Evolutionary conservation across 2,888 invertebrate genomes (phyloP), one percentile per base, ranked within the genome.

Genomic region (Tridacna crocea): DNA sequence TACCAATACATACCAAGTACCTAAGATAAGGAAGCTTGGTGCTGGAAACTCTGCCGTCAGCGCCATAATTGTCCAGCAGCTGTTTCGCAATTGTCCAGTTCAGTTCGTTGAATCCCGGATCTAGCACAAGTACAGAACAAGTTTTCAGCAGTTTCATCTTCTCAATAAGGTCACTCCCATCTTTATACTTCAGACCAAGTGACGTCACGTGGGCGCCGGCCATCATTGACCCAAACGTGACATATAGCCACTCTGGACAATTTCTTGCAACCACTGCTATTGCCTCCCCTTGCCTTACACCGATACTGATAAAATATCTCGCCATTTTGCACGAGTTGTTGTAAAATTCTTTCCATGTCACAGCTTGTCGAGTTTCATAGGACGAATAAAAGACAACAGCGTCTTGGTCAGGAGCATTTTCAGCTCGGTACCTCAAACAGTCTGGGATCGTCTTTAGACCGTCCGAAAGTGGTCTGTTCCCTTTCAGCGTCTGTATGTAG

Each of bases 181-280:
- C 80, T n/a, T 19, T 76, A 72, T 84, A 84, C 2, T 81, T 84
- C 55, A 84, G 81, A 8, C 77, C 48, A 0, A 85, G 19, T 19
- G 61, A 66, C 4, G 72, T 48, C n/a, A 82, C 82, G 10, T 26
- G 46, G 2, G 75, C 80, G 6, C 82, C 75, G 0, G 82, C 80
- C 8, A 75, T 58, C 72, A 82, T 80, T 1, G 77, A 61, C 0
- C 84, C 84, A 27, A 77, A 85, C 8, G 68, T 55, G 0, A 55
- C 63, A 48, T 72, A 85, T 12, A 85, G 55, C 77, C 78, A 85
- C 58, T 85, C 77, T 15, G 84, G 84, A 77, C 84, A 85, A 11
- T 27, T 36, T 47, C 84, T 72, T 12, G 65, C 17, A 19, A 65
- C 68, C 1, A 83, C 78, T 13, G 66, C 79, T 1, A 82, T 60